Conservation (phyloP, 2,888 invertebrate genomes). For the Rhimphoctona megacephalus region DNA sequence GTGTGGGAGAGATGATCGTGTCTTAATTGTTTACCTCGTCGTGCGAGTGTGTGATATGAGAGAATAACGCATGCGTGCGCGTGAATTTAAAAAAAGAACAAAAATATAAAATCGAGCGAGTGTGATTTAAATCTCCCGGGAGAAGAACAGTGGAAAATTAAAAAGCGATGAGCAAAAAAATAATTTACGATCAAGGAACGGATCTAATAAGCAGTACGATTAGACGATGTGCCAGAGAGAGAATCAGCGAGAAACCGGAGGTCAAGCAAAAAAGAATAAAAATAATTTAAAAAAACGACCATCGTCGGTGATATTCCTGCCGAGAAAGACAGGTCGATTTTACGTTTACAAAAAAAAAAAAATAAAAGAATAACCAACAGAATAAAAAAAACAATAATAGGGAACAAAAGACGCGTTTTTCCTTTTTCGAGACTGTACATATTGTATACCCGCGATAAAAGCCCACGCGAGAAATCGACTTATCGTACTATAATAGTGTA, state of each 20-base stretch:
- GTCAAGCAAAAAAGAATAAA: conserved; percentile 41
- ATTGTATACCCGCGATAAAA: conserved; percentile 69
- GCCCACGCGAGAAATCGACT: conserved; percentile 69
- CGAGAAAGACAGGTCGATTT: conserved; percentile 53
- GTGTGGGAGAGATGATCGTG: conserved; percentile 63
- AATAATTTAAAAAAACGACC: conserved; percentile 34
- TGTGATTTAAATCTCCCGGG: conserved; percentile 52
- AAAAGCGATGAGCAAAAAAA: conserved; percentile 43
- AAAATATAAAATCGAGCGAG: conserved; percentile 55
- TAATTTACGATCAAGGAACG: conserved; percentile 61
- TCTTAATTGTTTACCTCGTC: conserved; percentile 69
- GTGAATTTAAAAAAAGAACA: conserved; percentile 47
- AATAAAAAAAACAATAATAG: conserved; percentile 66
- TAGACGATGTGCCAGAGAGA: conserved; percentile 72
- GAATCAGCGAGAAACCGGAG: conserved; percentile 69
- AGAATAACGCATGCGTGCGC: conserved; percentile 38
- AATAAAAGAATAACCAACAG: conserved; percentile 28
- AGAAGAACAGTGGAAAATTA: conserved; percentile 34
- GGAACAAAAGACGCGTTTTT: conserved; percentile 70
- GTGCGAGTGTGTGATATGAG: conserved; percentile 54
- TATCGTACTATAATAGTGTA: conserved; percentile 61
- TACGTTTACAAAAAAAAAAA: conserved; percentile 54
- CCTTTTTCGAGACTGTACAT: conserved; percentile 71
- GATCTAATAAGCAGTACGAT: conserved; percentile 71
- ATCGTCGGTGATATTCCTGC: conserved; percentile 47